Conservation (phyloP, 2,113 vertebrate genomes). For the Terrapene triunguis region DNA sequence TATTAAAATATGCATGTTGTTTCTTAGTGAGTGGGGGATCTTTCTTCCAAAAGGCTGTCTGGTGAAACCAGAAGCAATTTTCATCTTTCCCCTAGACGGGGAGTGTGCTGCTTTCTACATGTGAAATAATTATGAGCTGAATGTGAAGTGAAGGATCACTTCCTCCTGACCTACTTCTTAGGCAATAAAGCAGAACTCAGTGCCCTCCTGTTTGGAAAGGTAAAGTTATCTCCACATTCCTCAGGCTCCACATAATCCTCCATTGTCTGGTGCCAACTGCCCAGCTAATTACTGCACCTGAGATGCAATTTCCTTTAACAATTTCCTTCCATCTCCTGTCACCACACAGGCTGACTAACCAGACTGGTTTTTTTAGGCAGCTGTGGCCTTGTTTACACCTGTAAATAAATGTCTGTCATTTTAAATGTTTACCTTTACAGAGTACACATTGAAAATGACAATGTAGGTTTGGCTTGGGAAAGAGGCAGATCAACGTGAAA, state of each 20-base stretch:
- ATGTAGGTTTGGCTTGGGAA: not conserved
- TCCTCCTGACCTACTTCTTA: slow-evolving; percentile 78
- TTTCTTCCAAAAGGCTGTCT: slow-evolving; percentile 46
- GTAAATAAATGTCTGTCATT: slow-evolving; percentile 10
- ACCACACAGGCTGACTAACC: slow-evolving; percentile 71
- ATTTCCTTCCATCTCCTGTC: slow-evolving; percentile 63
- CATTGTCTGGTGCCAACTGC: slow-evolving; percentile 59
- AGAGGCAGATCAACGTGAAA: not conserved
- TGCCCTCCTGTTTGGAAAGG: slow-evolving; percentile 66
- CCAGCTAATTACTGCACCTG: slow-evolving; percentile 61
- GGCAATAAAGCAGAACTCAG: slow-evolving; percentile 34
- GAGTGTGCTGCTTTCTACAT: slow-evolving; percentile 29
- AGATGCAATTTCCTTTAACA: slow-evolving; percentile 49
- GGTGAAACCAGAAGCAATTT: not conserved
- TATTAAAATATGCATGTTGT: slow-evolving; percentile 20
- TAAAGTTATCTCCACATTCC: slow-evolving; percentile 59
- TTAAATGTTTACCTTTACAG: slow-evolving; percentile 3
- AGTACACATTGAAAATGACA: slow-evolving; percentile 6
- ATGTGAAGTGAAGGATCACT: slow-evolving; percentile 65
- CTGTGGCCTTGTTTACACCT: slow-evolving; percentile 46
- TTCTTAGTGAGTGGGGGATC: not conserved
- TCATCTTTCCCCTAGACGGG: slow-evolving; percentile 31
- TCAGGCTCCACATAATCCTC: slow-evolving; percentile 38
- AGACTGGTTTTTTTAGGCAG: slow-evolving; percentile 58
- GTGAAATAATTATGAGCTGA: slow-evolving; percentile 77